Percentiles rank a stretch among this genome's conserved stretches.
Conservation (phyloP, 1,140 invertebrate species). For the Zaprionus ghesquierei region DNA sequence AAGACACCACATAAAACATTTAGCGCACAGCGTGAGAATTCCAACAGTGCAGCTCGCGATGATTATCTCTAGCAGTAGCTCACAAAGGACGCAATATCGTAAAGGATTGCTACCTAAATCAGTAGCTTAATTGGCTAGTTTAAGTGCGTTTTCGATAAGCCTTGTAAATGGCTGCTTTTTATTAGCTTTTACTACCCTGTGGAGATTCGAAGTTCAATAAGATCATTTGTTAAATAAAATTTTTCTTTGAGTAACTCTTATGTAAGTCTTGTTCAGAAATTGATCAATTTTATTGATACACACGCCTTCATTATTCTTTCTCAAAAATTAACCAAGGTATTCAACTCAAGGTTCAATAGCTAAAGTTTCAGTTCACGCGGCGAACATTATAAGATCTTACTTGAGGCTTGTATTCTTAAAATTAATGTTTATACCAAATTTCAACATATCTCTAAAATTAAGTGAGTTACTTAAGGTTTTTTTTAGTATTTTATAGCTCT, state of each 20-base stretch:
- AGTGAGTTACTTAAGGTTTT: not conserved
- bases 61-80: slow-evolving; percentile 2
- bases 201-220: too few relatives aligned
- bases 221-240: too few relatives aligned
- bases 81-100: not conserved
- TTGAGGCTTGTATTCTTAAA: too few relatives aligned
- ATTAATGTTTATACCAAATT: too few relatives aligned
- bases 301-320: not conserved
- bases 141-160: not conserved
- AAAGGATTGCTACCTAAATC: not conserved
- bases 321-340: not conserved
- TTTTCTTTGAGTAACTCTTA: too few relatives aligned
- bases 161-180: not conserved
- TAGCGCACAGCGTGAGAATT: slow-evolving; percentile 30
- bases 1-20: slow-evolving; percentile 9
- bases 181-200: not conserved
- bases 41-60: not conserved
- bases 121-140: not conserved
- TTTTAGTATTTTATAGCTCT: not conserved
- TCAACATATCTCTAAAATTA: not conserved
- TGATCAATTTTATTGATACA: not conserved
- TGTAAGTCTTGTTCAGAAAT: not conserved
- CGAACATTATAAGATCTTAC: too few relatives aligned
- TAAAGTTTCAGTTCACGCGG: too few relatives aligned
- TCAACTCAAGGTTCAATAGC: too few relatives aligned